Conservation (phyloP, 2,888 invertebrate species). For the Acrobasis repandana region DNA sequence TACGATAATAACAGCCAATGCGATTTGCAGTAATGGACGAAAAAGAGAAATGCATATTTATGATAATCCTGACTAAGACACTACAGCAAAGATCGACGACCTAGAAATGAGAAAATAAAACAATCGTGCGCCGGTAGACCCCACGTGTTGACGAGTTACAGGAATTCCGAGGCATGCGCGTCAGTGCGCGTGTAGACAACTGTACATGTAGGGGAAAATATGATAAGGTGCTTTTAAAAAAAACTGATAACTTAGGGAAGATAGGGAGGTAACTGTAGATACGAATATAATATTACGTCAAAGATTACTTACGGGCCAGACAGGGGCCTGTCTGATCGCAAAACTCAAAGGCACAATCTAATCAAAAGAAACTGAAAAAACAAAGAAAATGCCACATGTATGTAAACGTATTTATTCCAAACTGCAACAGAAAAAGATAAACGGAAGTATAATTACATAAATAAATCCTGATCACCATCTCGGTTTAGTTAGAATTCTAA, state of each 20-base stretch:
- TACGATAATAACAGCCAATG: conserved; percentile 11
- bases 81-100: conserved; percentile 45
- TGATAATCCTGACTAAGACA: conserved; percentile 37
- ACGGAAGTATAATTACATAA: conserved; percentile 2
- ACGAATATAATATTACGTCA: too few relatives aligned
- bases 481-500: conserved; percentile 10
- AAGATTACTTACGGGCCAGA: too few relatives aligned
- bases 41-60: conserved; percentile 43
- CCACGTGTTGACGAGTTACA: conserved; percentile 22
- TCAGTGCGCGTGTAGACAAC: not conserved
- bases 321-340: too few relatives aligned
- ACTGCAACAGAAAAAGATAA: not conserved
- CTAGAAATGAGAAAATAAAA: not conserved
- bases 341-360: too few relatives aligned
- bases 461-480: conserved; percentile 14
- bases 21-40: conserved; percentile 29
- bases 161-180: not conserved
- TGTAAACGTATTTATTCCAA: not conserved
- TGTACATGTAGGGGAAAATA: too few relatives aligned
- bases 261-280: too few relatives aligned
- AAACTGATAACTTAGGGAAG: too few relatives aligned
- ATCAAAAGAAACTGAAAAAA: too few relatives aligned
- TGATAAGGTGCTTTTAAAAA: too few relatives aligned
- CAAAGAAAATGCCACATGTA: too few relatives aligned
- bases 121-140: conserved; percentile 22